phyloP scores from a whole-genome alignment of 2,888 invertebrate species.

The Caenorhabditis drosophilae region DNA sequence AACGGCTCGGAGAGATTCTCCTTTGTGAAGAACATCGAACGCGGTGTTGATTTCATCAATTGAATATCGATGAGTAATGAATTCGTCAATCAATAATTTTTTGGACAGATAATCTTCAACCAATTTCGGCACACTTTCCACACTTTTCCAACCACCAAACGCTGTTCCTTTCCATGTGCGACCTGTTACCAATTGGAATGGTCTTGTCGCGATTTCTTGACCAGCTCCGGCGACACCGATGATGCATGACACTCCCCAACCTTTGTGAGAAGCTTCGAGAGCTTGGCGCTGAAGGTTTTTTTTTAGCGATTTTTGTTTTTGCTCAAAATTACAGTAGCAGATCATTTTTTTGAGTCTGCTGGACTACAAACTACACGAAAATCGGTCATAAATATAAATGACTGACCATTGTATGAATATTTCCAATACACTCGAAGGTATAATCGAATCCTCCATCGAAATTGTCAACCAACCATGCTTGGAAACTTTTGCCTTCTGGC shows the following conservation, averaged over 20 bases:
- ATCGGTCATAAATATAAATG: too few relatives aligned
- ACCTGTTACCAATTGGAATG: conserved; percentile 88
- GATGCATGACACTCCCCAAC: conserved; percentile 94
- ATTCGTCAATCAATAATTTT: conserved; percentile 84
- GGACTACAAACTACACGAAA: too few relatives aligned
- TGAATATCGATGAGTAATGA: conserved; percentile 73
- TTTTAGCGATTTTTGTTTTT: too few relatives aligned
- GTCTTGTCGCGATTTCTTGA: conserved; percentile 87
- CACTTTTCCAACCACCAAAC: conserved; percentile 78
- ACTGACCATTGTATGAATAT: conserved; percentile 74
- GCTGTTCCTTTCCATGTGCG: conserved; percentile 82
- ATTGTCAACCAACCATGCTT: conserved; percentile 77
- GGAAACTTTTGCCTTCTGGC: conserved; percentile 60
- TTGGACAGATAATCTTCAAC: conserved; percentile 80
- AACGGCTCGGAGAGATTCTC: conserved; percentile 45
- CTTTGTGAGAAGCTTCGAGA: conserved; percentile 89
- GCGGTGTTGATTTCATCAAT: conserved; percentile 87
- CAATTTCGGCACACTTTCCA: conserved; percentile 82
- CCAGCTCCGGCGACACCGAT: conserved; percentile 96
- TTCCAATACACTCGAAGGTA: conserved; percentile 98
- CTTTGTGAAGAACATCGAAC: conserved; percentile 84
- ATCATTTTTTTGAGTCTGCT: too few relatives aligned
- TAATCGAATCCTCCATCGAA: conserved; percentile 96
- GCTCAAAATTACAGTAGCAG: too few relatives aligned
- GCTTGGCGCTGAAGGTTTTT: conserved; percentile 74